Conservation (phyloP, 2,888 invertebrate genomes). For the Leptinotarsa juncta region DNA sequence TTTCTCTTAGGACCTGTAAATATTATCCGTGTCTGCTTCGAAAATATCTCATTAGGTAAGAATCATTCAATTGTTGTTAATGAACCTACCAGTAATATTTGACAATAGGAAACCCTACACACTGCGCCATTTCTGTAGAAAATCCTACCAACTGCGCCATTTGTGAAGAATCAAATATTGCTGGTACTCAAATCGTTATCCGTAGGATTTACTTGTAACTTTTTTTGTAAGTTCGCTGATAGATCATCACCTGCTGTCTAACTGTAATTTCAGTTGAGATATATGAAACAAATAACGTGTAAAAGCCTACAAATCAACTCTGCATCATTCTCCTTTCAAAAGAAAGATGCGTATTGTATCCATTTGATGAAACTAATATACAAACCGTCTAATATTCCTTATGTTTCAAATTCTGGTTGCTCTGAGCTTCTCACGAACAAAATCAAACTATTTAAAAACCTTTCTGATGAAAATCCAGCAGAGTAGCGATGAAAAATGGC, state of each 20-base stretch:
- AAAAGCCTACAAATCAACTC: too few species aligned
- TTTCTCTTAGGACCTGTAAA: constrained; percentile 37
- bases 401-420: too few species aligned
- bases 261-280: too few species aligned
- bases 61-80: constrained; percentile 2
- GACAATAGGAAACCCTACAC: neutral
- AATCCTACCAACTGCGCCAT: neutral
- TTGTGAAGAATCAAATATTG: neutral
- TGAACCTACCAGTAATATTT: constrained; percentile 9
- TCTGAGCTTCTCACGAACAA: too few species aligned
- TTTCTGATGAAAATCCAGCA: too few species aligned
- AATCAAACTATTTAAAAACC: too few species aligned
- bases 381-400: too few species aligned
- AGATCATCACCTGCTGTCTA: neutral
- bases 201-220: neutral
- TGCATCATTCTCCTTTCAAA: too few species aligned
- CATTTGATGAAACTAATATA: too few species aligned
- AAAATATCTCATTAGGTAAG: constrained; percentile 40
- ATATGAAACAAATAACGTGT: too few species aligned
- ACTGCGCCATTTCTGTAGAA: neutral
- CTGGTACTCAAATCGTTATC: neutral
- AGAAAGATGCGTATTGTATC: too few species aligned
- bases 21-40: constrained; percentile 39
- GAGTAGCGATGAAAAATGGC: too few species aligned
- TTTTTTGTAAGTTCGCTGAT: neutral